Base-by-base conservation (phyloP, 2,888 invertebrate genomes). In the Osmoderma eremita region DNA sequence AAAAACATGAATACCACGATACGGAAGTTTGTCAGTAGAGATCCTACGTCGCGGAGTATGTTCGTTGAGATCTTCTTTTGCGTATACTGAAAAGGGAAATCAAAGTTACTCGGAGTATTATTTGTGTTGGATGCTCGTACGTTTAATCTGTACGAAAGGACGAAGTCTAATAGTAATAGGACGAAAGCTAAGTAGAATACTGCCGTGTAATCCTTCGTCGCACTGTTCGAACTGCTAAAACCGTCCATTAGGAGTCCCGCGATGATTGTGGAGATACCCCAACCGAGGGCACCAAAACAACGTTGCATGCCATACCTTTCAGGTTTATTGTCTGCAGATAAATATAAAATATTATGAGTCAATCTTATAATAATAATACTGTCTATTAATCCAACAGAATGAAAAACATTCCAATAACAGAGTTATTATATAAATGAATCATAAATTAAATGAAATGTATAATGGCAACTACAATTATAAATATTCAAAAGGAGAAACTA, bases 221-320 rank as follows among this genome's bases (percentile, higher is more conserved):
- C 78, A 53, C 83, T 79, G 3, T 88, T 89, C n/a, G 85, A 82
- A 65, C 24, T 51, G 45, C 93, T 93, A 74, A 90, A 86, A 20
- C 84, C 76, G 77, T 95, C 95, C 13, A 94, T 91, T 1, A 95
- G 83, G n/a, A 88, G 84, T 0, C 95, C 95, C 1, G 92, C 86
- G 13, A 92, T 77, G 22, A 93, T 84, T 0, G 92, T 90, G 75
- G 93, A 88, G 56, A 91, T 80, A 15, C 95, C 95, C 89, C 92
- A 94, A 0, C 95, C 96, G 1, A 96, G 84, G 0, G 95, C 91
- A 0, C 97, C 95, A 89, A 92, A 97, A 68, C 95, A 83, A 48
- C 95, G 86, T 79, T 97, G 96, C 73, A 90, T 88, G 0, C 97
- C 97, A 80, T 94, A 97, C 22, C 88, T 84, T 51, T 90, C 87